Evolutionary conservation across 2,888 invertebrate genomes (phyloP).

Genomic region (Aspidiotus rigidus): DNA sequence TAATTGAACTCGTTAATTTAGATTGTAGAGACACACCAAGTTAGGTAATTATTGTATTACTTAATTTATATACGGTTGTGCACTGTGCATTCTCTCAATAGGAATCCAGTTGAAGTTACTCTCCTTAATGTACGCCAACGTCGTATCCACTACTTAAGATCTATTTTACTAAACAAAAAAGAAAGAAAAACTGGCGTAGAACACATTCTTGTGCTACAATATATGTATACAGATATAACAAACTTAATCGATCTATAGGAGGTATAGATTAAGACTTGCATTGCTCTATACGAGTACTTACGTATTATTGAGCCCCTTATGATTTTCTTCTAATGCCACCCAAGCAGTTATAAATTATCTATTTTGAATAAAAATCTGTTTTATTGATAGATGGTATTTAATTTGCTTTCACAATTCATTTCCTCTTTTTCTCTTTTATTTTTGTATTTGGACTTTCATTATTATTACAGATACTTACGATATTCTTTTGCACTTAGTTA

Average conservation of each 20-base stretch:
- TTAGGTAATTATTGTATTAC: slow-evolving; percentile 10
- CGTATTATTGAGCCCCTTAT: slow-evolving; percentile 1
- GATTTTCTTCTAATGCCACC: slow-evolving; percentile 14
- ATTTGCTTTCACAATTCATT: not conserved
- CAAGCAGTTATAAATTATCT: slow-evolving; percentile 22
- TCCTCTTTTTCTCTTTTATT: not conserved
- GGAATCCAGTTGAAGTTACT: slow-evolving; percentile 9
- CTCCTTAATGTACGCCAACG: slow-evolving; percentile 4
- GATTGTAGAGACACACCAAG: too few relatives aligned
- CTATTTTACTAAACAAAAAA: slow-evolving; percentile 4
- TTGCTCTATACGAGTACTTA: slow-evolving; percentile 7
- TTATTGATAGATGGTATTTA: slow-evolving; percentile 9
- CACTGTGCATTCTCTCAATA: slow-evolving; percentile 5
- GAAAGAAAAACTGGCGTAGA: not conserved
- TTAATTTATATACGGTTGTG: slow-evolving; percentile 16
- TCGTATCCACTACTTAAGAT: slow-evolving; percentile 1
- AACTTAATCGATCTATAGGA: slow-evolving; percentile 29
- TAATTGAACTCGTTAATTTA: too few relatives aligned
- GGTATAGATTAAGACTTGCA: slow-evolving; percentile 24
- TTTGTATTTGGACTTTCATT: not conserved
- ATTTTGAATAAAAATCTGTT: slow-evolving; percentile 19
- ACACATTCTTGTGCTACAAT: not conserved
- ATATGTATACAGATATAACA: not conserved
- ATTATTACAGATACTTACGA: slow-evolving; percentile 14
- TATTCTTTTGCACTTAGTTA: slow-evolving; percentile 43